Evolutionary conservation across 2,888 invertebrate genomes (phyloP).

Genomic region (Drepanosiphum platanoidis): DNA sequence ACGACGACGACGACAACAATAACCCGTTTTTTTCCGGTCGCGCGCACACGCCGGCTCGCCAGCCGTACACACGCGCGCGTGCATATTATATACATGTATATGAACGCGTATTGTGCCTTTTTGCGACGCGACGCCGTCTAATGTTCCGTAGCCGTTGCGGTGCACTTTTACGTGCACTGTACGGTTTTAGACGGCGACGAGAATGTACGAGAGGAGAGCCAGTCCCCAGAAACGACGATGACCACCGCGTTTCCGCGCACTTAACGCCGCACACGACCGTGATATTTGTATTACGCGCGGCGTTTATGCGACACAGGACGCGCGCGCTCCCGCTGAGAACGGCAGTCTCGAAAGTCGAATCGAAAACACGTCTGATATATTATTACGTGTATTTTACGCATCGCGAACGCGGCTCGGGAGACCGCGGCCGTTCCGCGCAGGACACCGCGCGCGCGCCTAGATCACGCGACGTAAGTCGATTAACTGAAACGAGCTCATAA

Average conservation of each 20-base stretch:
- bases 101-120: neutral
- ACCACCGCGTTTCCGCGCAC: neutral
- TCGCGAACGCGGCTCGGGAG: too few species aligned
- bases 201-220: neutral
- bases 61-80: too few species aligned
- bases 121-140: too few species aligned
- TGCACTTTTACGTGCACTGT: neutral
- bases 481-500: too few species aligned
- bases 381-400: too few species aligned
- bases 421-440: too few species aligned
- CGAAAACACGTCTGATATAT: neutral
- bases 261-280: neutral
- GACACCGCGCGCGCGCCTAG: too few species aligned
- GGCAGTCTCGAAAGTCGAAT: neutral
- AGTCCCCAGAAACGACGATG: neutral
- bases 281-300: neutral
- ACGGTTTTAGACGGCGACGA: neutral
- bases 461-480: too few species aligned
- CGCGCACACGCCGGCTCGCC: slow-evolving; percentile 12
- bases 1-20: neutral
- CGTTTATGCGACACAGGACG: too few species aligned
- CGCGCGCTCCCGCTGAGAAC: too few species aligned
- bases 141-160: neutral
- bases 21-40: slow-evolving; percentile 50
- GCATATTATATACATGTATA: neutral